phyloP scores from a whole-genome alignment of 2,888 invertebrate species.

The Tuta absoluta region DNA sequence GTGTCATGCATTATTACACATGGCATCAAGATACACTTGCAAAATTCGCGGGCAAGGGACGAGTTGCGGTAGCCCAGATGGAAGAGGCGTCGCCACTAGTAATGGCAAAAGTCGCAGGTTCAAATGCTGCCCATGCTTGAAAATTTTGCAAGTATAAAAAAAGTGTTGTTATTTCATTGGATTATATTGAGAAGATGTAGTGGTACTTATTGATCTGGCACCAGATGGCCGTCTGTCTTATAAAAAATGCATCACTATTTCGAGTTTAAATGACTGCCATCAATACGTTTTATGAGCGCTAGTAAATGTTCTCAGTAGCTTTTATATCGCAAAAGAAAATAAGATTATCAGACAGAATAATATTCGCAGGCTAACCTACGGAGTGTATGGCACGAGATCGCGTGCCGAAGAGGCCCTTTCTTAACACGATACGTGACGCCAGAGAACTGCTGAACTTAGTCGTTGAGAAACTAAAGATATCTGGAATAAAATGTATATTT shows the following conservation, averaged over 20 bases:
- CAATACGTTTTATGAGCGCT: not conserved
- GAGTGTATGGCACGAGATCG: conserved; percentile 33
- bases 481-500: too few species aligned
- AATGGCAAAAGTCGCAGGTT: too few species aligned
- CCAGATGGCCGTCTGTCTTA: not conserved
- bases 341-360: conserved; percentile 16
- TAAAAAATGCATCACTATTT: conserved; percentile 2
- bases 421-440: conserved; percentile 52
- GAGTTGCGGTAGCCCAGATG: too few species aligned
- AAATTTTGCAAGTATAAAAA: too few species aligned
- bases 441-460: not conserved
- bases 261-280: not conserved
- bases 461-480: not conserved
- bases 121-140: too few species aligned
- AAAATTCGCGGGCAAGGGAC: too few species aligned
- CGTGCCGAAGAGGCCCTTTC: conserved; percentile 41
- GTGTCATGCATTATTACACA: too few species aligned
- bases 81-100: too few species aligned
- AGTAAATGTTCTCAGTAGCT: not conserved
- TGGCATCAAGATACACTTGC: too few species aligned
- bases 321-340: not conserved
- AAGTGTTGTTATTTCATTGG: not conserved
- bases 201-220: not conserved
- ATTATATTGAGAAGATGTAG: not conserved
- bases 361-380: not conserved